Base-by-base conservation (phyloP, 2,797 vertebrate genomes). In the Sebastes nivosus region DNA sequence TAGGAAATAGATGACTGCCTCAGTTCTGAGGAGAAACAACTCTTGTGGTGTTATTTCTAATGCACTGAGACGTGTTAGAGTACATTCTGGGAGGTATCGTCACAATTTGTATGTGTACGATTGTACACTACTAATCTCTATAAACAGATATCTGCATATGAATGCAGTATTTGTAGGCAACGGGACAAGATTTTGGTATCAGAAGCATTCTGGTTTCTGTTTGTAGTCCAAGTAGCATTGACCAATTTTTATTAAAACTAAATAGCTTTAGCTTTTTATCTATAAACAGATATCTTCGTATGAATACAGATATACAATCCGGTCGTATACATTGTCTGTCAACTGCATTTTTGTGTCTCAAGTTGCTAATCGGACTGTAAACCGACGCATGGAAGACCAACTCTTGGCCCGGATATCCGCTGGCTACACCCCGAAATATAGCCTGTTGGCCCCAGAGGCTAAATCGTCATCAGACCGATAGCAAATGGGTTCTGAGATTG, bases 1-100 rank as follows among this genome's bases (percentile, higher is more conserved):
- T 16, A 82, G 27, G 67, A 81, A 80, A 85, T 14, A 82, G 72
- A 72, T 32, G 30, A 59, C 36, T 60, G 67, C n/a, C 55, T 80
- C 60, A 38, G 2, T 66, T 80, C 52, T 50, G 18, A 54, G 10
- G 55, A 67, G 60, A 46, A 80, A 81, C 60, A 74, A 77, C 16
- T 67, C 50, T 58, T 42, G 13, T 4, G 18, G 64, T 32, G 27
- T 81, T 29, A 6, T 73, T 67, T 27, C 18, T 38, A 32, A 50
- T 30, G 55, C 54, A 6, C 22, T 24, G 4, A 64, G 6, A 70
- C 34, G 12, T 64, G 36, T 74, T 22, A 42, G 25, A 67, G 67
- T 65, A 60, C 34, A 27, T 70, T 57, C 3, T 3, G 20, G 4
- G n/a, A 38, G 20, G 13, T 3, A n/a, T 9, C 1, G 2, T 67